These are phyloP conservation scores for Coturnix japonica DNA, from an alignment of 2,113 vertebrate genomes.

Conservation along the genomic window DNA sequence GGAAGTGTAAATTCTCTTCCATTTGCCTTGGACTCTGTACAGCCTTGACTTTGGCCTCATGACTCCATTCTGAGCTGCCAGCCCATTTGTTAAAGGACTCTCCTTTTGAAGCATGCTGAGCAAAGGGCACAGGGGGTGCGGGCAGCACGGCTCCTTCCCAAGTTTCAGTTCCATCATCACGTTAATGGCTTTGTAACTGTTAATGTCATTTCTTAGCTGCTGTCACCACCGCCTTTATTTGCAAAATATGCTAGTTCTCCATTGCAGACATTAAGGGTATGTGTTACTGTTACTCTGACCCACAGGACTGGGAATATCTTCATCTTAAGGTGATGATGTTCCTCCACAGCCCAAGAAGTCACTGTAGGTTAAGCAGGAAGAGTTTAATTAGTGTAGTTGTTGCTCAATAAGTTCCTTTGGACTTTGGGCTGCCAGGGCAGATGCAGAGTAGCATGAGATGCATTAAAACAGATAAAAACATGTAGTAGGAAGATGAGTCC, in stretches of 20 bases:
- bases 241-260: constrained; percentile 12
- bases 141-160: constrained; percentile 19
- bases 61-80: constrained; percentile 36
- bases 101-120: constrained; percentile 38
- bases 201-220: constrained; percentile 16
- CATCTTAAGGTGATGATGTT: neutral
- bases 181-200: constrained; percentile 57
- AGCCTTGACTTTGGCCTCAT: constrained; percentile 45
- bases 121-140: constrained; percentile 9
- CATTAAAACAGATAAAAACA: neutral
- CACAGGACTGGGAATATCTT: neutral
- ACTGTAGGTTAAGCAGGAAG: neutral
- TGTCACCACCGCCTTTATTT: constrained; percentile 46
- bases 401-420: neutral
- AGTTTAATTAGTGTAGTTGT: neutral
- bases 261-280: constrained; percentile 6
- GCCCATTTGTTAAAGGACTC: constrained; percentile 39
- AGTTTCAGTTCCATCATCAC: neutral
- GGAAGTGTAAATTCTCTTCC: constrained; percentile 60
- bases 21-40: constrained; percentile 57
- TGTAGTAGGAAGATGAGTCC: neutral
- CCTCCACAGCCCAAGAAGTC: neutral
- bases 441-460: neutral
- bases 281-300: neutral
- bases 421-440: neutral